A percentile compares a stretch with the other conserved stretches of the same genome.
These are phyloP conservation scores for Knipowitschia caucasica DNA, from an alignment of 2,797 vertebrate genomes.

Conservation along the genomic window DNA sequence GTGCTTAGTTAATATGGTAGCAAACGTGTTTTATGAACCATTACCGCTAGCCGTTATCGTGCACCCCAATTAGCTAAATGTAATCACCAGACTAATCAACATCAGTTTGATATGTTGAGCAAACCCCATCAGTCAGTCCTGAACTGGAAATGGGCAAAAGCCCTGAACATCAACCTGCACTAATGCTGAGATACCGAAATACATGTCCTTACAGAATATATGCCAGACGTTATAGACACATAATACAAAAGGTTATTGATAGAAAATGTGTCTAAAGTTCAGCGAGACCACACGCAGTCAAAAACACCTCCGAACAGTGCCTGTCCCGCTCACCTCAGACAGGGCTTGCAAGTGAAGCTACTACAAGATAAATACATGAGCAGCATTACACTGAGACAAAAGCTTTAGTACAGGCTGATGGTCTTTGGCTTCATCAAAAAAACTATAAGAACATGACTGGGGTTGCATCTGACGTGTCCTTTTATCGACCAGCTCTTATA, in stretches of 20 bases:
- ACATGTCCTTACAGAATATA: conserved; percentile 12
- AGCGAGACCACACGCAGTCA: conserved; percentile 8
- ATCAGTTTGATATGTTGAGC: conserved; percentile 17
- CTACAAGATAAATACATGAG: conserved; percentile 34
- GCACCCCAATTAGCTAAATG: background rate
- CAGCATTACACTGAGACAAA: conserved; percentile 31
- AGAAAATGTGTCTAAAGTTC: conserved; percentile 20
- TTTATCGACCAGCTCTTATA: conserved; percentile 11
- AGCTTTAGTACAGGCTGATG: conserved; percentile 76
- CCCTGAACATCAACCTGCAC: conserved; percentile 63
- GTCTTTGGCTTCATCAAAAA: conserved; percentile 21
- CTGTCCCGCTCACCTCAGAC: conserved; percentile 73
- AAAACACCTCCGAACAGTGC: conserved; percentile 54
- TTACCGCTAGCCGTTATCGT: too few species aligned
- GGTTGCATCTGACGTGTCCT: conserved; percentile 26
- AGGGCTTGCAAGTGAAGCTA: conserved; percentile 76
- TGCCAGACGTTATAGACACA: conserved; percentile 15
- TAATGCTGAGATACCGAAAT: conserved; percentile 47
- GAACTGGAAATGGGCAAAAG: background rate
- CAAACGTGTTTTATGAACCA: too few species aligned
- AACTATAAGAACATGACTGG: conserved; percentile 37
- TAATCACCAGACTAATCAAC: too few species aligned
- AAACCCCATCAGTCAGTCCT: conserved; percentile 38
- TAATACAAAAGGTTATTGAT: conserved; percentile 15
- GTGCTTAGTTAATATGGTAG: too few species aligned